phyloP scores from a whole-genome alignment of 2,113 vertebrate species.

The Elachura formosa region DNA sequence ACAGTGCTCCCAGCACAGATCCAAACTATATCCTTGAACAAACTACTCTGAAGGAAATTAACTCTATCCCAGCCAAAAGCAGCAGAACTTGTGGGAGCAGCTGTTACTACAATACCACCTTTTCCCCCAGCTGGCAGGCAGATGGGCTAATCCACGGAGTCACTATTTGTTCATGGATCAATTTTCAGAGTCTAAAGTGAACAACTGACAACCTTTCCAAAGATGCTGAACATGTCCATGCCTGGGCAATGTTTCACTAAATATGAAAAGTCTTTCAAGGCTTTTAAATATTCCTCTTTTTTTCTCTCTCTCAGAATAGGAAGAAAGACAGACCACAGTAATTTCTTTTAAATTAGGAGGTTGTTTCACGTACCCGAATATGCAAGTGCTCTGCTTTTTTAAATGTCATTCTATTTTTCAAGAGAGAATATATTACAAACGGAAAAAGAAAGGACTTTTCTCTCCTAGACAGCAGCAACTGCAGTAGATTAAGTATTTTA shows the following conservation, averaged over 20 bases:
- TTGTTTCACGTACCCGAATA: neutral
- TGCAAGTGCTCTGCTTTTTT: neutral
- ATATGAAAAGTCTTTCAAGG: neutral
- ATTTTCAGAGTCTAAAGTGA: slow-evolving; percentile 24
- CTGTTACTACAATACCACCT: neutral
- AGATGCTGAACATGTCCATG: neutral
- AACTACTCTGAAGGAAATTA: neutral
- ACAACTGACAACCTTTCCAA: slow-evolving; percentile 26
- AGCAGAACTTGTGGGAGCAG: neutral
- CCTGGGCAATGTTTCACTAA: slow-evolving; percentile 2
- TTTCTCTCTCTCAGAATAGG: neutral
- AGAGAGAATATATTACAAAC: neutral
- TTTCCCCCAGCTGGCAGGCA: slow-evolving; percentile 46
- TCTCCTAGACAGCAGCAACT: neutral
- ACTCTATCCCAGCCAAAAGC: neutral
- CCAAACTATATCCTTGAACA: neutral
- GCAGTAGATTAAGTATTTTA: neutral
- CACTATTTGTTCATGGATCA: slow-evolving; percentile 40
- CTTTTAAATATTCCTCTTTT: neutral
- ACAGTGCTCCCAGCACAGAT: neutral
- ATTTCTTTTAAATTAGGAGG: neutral
- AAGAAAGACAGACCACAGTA: neutral
- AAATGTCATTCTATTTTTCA: neutral
- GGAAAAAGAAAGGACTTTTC: neutral
- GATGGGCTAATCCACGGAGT: slow-evolving; percentile 55